Evolutionary conservation across 2,797 vertebrate species (phyloP).

Genomic region (Hozukius guyotensis): DNA sequence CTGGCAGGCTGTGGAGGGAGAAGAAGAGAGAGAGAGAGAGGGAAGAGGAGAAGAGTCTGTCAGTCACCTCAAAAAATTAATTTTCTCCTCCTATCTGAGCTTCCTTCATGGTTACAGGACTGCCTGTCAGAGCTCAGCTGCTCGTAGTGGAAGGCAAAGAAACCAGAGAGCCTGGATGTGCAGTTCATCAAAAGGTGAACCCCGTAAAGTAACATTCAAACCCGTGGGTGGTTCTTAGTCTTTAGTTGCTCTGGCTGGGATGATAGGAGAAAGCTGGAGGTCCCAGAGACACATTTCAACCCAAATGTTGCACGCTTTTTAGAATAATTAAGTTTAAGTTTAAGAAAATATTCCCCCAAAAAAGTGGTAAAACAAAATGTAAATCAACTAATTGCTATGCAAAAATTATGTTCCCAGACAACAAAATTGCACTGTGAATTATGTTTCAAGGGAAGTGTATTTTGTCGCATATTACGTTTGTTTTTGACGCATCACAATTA

Average conservation of each 20-base stretch:
- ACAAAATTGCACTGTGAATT: too few relatives aligned
- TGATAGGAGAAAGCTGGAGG: not conserved
- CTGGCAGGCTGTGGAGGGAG: slow-evolving; percentile 84
- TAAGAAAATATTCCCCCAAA: not conserved
- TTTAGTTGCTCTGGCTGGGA: not conserved
- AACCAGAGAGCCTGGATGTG: not conserved
- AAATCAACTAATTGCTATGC: not conserved
- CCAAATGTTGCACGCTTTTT: not conserved
- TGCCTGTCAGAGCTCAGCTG: not conserved
- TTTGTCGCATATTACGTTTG: too few relatives aligned
- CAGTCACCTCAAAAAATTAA: not conserved
- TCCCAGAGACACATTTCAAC: not conserved
- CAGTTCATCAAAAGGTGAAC: not conserved
- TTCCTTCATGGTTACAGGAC: not conserved
- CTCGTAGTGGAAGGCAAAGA: not conserved
- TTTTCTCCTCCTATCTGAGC: not conserved
- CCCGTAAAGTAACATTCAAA: not conserved
- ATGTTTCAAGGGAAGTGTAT: too few relatives aligned
- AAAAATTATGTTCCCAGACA: not conserved
- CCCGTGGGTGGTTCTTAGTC: not conserved
- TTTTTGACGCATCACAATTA: too few relatives aligned
- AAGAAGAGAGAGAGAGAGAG: not conserved
- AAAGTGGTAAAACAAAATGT: not conserved
- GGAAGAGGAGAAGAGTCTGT: not conserved
- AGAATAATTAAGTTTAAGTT: not conserved